A percentile compares a stretch with the other conserved stretches of the same genome.
phyloP scores from a whole-genome alignment of 2,113 vertebrate species.

The Morone saxatilis region DNA sequence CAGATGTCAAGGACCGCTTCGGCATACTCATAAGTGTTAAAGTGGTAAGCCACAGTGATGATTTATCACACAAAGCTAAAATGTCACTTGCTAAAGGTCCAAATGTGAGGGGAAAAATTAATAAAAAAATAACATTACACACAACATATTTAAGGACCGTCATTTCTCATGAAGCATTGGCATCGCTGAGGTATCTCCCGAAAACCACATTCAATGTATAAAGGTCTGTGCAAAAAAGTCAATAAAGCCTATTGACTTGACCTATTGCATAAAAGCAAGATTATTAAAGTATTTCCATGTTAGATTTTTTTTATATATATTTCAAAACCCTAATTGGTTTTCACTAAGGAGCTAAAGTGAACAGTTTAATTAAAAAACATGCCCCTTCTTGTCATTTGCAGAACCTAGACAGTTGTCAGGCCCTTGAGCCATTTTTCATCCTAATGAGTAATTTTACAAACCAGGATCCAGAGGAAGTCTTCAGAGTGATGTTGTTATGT shows the following conservation, averaged over 20 bases:
- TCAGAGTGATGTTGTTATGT: constrained; percentile 20
- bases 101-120: constrained; percentile 16
- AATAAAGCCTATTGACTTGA: too few species aligned
- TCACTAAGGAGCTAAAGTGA: neutral
- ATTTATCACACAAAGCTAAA: constrained; percentile 48
- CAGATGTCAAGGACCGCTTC: constrained; percentile 68
- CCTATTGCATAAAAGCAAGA: too few species aligned
- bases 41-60: constrained; percentile 59
- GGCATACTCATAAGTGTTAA: constrained; percentile 50
- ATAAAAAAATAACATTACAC: too few species aligned
- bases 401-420: neutral
- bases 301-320: neutral
- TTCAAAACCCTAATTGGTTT: neutral
- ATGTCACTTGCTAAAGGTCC: constrained; percentile 47
- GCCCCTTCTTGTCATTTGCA: neutral
- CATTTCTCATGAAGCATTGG: too few species aligned
- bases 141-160: too few species aligned
- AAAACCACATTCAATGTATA: too few species aligned
- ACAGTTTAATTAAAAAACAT: neutral
- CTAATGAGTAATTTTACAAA: constrained; percentile 34
- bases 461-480: neutral
- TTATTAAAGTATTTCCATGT: neutral
- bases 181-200: too few species aligned
- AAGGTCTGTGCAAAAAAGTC: too few species aligned
- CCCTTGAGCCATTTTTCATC: neutral